phyloP scores from a whole-genome alignment of 1,140 invertebrate species.

The Tachypleus tridentatus region DNA sequence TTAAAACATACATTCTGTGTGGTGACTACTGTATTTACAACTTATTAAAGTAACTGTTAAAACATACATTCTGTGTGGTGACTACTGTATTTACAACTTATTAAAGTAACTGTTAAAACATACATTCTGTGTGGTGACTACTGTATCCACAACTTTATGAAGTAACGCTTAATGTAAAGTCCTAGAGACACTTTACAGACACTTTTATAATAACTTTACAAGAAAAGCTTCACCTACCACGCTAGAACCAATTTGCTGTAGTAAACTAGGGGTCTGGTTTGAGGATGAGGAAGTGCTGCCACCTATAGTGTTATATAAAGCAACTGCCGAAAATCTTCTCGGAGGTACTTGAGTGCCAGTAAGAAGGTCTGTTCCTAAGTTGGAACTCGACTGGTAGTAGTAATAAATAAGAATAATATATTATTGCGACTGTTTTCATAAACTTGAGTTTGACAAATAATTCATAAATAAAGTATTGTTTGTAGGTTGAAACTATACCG shows the following conservation, averaged over 20 bases:
- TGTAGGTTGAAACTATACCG: neutral
- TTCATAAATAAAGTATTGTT: neutral
- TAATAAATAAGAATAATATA: neutral
- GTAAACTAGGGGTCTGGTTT: conserved; percentile 22
- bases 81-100: no score
- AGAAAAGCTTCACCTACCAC: conserved; percentile 23
- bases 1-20: no score
- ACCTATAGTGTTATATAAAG: conserved; percentile 14
- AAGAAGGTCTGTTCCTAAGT: conserved; percentile 24
- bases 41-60: no score
- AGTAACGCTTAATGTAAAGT: no score
- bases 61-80: no score
- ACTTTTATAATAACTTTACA: no score
- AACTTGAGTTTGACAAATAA: neutral
- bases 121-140: no score
- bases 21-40: no score
- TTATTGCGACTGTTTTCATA: neutral
- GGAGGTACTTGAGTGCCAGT: conserved; percentile 17
- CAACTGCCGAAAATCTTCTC: conserved; percentile 24
- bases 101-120: no score
- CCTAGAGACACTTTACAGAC: no score
- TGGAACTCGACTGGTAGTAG: conserved; percentile 13
- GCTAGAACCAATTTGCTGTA: conserved; percentile 30
- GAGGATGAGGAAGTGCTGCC: conserved; percentile 8
- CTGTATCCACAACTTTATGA: no score